These are phyloP conservation scores for Gavialis gangeticus DNA, from an alignment of 2,113 vertebrate genomes.

Conservation along the genomic window DNA sequence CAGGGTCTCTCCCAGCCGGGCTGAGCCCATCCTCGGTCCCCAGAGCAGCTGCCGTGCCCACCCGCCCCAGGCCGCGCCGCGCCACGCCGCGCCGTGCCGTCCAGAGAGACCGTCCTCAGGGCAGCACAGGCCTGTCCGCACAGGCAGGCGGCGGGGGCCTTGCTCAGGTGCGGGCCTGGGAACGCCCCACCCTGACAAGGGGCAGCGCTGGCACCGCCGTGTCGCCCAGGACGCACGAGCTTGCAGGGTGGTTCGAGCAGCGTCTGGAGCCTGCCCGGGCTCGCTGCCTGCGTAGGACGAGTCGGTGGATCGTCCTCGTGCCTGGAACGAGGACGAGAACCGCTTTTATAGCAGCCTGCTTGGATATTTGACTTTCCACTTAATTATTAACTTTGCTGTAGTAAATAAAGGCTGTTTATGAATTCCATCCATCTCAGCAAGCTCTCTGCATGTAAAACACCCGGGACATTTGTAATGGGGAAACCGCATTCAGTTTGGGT, in stretches of 20 bases:
- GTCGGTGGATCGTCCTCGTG: neutral
- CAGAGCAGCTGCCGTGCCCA: neutral
- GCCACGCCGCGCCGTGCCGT: too few species aligned
- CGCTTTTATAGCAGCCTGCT: constrained; percentile 19
- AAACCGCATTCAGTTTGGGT: neutral
- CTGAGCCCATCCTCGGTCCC: neutral
- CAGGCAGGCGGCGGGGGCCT: too few species aligned
- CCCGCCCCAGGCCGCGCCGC: too few species aligned
- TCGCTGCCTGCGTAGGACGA: neutral
- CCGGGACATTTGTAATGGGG: neutral
- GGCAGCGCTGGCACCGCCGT: neutral
- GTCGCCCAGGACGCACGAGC: too few species aligned
- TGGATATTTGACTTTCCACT: constrained; percentile 34
- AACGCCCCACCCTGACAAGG: neutral
- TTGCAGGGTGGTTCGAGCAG: neutral
- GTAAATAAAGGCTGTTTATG: constrained; percentile 59
- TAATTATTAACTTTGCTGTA: constrained; percentile 70
- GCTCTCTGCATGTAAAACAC: constrained; percentile 24
- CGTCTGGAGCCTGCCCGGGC: neutral
- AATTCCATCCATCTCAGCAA: constrained; percentile 50
- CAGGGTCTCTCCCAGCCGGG: neutral
- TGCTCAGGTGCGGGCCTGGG: neutral
- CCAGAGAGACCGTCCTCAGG: too few species aligned
- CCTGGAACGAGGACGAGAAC: constrained; percentile 3
- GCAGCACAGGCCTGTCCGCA: too few species aligned